phyloP scores from a whole-genome alignment of 30 jellyfish, hydroid and myxozoan genomes.

The Hydractinia echinata region DNA sequence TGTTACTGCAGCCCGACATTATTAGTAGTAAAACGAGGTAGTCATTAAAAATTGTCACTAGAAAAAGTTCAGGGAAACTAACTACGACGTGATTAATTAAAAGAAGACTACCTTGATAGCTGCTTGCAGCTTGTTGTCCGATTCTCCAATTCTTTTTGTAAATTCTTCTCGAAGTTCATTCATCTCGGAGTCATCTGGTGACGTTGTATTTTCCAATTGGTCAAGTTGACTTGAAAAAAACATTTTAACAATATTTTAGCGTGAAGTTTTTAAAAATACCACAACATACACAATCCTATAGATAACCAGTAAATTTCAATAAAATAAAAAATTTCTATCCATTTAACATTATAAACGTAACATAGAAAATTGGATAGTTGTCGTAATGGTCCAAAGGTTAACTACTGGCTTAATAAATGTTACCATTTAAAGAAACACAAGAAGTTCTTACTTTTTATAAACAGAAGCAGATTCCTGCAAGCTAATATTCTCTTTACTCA shows the following conservation, averaged over 20 bases:
- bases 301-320: too few relatives aligned
- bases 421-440: too few relatives aligned
- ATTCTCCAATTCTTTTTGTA: conserved; percentile 46
- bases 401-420: too few relatives aligned
- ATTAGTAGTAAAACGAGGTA: too few relatives aligned
- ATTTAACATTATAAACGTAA: too few relatives aligned
- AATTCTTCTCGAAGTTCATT: conserved; percentile 53
- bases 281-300: too few relatives aligned
- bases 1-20: too few relatives aligned
- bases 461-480: conserved; percentile 53
- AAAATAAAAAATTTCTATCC: too few relatives aligned
- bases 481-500: conserved; percentile 70
- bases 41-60: too few relatives aligned
- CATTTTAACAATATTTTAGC: neutral
- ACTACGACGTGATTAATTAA: neutral
- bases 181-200: conserved; percentile 43
- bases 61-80: neutral
- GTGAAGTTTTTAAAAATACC: too few relatives aligned
- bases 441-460: conserved; percentile 47
- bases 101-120: conserved; percentile 34
- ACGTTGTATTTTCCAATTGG: conserved; percentile 47
- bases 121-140: conserved; percentile 35
- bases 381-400: too few relatives aligned
- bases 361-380: too few relatives aligned
- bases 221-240: conserved; percentile 51